Base-by-base conservation (phyloP, 2,888 invertebrate genomes). In the Minunthozetes semirufus region DNA sequence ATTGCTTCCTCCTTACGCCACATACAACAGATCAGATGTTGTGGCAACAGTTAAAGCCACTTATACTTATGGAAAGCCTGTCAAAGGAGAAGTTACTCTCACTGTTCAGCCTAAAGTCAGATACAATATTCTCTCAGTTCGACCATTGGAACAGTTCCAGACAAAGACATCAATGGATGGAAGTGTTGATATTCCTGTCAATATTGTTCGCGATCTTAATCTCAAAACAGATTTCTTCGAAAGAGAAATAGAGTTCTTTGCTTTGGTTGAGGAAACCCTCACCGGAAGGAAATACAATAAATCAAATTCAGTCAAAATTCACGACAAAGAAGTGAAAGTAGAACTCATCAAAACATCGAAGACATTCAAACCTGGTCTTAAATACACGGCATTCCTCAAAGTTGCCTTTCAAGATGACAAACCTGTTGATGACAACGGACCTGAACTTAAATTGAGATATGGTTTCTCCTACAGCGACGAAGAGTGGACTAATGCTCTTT, bases 321-420 rank as follows among this genome's bases (percentile, higher is more conserved):
- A 92, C 83, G 88, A 89, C 74, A 88, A 90, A 81, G 88, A 88
- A 78, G 90, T 91, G 80, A 88, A 88, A 79, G 86, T 93, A 84
- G 87, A 89, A 76, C 85, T 92, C 72, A 88, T 93, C 25, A 88
- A 90, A 80, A 89, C 90, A 27, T 91, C 94, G 0, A 90, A 91
- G 79, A 89, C 90, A 78, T 97, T 94, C 84, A 93, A 94, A 82
- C 94, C 94, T 0, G 91, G 90, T 27, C 85, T 95, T 72, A 90
- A 90, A 78, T 93, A 91, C 80, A 89, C 88, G 42, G 89, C 93
- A 27, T 90, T 89, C 86, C 83, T 90, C n/a, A 89, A 89, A 84
- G 84, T 91, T 0, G 85, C 87, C 0, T 86, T 88, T 78, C 89
- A 90, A 79, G 90, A 91, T 82, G 88, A 88, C 42, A 85, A 87